Evolutionary conservation across 2,888 invertebrate genomes (phyloP).

Genomic region (Athalia circularis): DNA sequence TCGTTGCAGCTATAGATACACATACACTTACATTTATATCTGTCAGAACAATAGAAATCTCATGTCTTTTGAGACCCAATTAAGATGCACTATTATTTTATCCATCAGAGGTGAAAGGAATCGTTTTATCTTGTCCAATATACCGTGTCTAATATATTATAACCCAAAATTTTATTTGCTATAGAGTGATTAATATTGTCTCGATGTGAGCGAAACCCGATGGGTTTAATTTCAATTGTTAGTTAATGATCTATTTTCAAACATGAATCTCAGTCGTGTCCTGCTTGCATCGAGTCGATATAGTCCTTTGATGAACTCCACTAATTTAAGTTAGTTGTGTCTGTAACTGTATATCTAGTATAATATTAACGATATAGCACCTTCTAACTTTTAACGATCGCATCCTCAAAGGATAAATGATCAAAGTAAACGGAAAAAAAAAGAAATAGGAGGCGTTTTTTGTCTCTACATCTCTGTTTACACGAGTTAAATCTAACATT

Average conservation of each 20-base stretch:
- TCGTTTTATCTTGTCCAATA: conserved; percentile 39
- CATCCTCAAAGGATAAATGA: conserved; percentile 27
- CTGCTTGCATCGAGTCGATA: conserved; percentile 28
- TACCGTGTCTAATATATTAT: conserved; percentile 36
- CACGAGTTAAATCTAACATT: conserved; percentile 3
- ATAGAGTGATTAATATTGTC: background rate
- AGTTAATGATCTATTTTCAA: conserved; percentile 1
- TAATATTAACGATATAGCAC: conserved; percentile 24
- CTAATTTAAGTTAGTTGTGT: conserved; percentile 41
- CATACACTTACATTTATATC: background rate
- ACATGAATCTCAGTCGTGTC: conserved; percentile 1
- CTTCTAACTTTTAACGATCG: conserved; percentile 19
- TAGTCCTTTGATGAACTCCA: conserved; percentile 9
- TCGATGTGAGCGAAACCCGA: conserved; percentile 27
- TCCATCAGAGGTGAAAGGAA: conserved; percentile 21
- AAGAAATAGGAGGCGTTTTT: background rate
- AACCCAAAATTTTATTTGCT: conserved; percentile 34
- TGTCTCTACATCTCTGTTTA: conserved; percentile 12
- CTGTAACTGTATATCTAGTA: conserved; percentile 27
- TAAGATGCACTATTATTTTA: conserved; percentile 16
- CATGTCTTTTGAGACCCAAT: background rate
- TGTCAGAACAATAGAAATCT: background rate
- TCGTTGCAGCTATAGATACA: conserved; percentile 23
- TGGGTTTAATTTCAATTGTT: conserved; percentile 8
- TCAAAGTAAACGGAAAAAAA: background rate